Conservation (phyloP, 2,888 invertebrate species). For the Phymatocera aterrima region DNA sequence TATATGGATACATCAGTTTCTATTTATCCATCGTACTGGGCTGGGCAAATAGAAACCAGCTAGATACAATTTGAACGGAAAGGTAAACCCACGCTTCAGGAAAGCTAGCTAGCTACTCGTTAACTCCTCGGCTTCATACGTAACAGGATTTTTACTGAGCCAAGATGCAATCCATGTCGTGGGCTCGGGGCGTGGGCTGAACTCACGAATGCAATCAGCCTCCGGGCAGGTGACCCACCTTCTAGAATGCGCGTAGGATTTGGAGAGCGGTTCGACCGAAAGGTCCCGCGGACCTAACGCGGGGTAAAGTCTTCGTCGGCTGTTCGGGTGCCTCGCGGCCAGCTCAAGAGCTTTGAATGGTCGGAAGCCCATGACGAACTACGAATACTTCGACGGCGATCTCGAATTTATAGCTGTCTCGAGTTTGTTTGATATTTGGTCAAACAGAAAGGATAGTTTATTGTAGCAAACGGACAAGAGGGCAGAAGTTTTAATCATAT, state of each 20-base stretch:
- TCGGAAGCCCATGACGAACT: not conserved
- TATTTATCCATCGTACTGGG: not conserved
- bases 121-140: not conserved
- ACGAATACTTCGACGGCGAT: not conserved
- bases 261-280: constrained; percentile 51
- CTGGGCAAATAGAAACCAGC: constrained; percentile 11
- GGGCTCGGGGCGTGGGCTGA: constrained; percentile 54
- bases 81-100: not conserved
- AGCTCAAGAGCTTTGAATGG: not conserved
- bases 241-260: constrained; percentile 57
- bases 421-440: not conserved
- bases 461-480: too few species aligned
- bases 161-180: constrained; percentile 48
- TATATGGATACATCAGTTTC: not conserved
- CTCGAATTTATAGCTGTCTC: not conserved
- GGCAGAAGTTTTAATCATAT: too few species aligned
- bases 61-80: constrained; percentile 4
- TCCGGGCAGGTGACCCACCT: constrained; percentile 58
- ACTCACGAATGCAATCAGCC: constrained; percentile 55
- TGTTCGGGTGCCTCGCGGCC: not conserved
- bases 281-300: not conserved
- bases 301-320: not conserved
- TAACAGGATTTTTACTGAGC: constrained; percentile 48
- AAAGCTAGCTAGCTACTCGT: constrained; percentile 25
- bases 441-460: too few species aligned